Evolutionary conservation across 2,888 invertebrate species (phyloP), one percentile per base, ranked within the genome.

Genomic region (Eristalis pertinax): DNA sequence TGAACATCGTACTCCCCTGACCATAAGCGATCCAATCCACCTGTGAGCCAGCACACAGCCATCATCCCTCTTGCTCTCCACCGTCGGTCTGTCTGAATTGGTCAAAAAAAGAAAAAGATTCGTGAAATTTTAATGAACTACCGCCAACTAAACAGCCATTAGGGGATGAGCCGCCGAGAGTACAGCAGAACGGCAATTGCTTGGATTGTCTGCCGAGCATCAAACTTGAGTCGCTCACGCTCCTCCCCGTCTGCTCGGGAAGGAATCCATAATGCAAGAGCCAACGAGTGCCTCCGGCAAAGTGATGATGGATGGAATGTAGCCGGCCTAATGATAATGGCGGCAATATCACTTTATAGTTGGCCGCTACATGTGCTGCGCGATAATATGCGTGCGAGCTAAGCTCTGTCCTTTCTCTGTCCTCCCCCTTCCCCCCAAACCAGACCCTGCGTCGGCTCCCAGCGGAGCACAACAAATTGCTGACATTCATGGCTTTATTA

Each of bases 291-390:
- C 81, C 73, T 81, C 65, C 73, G 64, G 38, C 60, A 75, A 77
- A 75, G 70, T 83, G 77, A 75, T 83, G 86, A 86, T 86, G 83
- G 78, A 86, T 86, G 78, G 70, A 78, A 83, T 72, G 78, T 72
- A 77, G 74, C 50, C 72, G 74, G 75, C 78, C 86, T 86, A 83
- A 86, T 75, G 86, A 83, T 86, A 86, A 86, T 86, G 78, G 78
- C 78, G 26, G 83, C 74, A 86, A 86, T 86, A 83, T 79, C 83
- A 78, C 83, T 83, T 86, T 83, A 70, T 86, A 83, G 83, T 83
- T 83, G 32, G 70, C 58, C 65, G 69, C 38, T 62, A 32, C 65
- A 74, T 73, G 74, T 82, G 63, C 41, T 67, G 50, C 43, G 35
- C 29, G 38, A 29, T 65, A n/a, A 80, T 43, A 38, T 70, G 64